These are phyloP conservation scores for Theristus sp. DNA, from an alignment of 2,888 invertebrate species.

Conservation along the genomic window DNA sequence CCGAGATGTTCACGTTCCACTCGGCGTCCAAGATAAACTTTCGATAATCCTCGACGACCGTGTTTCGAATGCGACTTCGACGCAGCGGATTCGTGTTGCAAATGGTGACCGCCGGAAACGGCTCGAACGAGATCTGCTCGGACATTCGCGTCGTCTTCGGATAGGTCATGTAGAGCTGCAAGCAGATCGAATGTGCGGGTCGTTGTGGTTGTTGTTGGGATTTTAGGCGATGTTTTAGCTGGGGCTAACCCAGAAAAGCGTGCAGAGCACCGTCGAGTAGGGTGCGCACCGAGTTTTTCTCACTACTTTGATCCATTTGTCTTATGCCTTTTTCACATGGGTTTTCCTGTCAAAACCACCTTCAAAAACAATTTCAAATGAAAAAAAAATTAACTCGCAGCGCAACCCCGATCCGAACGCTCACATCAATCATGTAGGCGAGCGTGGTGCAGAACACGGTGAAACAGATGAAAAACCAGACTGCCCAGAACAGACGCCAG, in stretches of 20 bases:
- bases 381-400: background rate
- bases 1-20: background rate
- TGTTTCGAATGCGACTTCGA: background rate
- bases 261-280: too few relatives aligned
- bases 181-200: background rate
- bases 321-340: too few relatives aligned
- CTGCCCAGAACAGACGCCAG: background rate
- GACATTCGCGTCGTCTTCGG: background rate
- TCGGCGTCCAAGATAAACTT: background rate
- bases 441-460: background rate
- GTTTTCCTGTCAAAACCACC: background rate
- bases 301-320: too few relatives aligned
- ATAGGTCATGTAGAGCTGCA: background rate
- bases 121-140: background rate
- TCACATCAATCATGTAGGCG: background rate
- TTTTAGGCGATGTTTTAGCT: too few relatives aligned
- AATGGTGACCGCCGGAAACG: conserved; percentile 1
- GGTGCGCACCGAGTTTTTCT: too few relatives aligned
- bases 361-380: background rate
- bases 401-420: too few relatives aligned
- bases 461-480: background rate
- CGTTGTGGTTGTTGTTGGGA: too few relatives aligned
- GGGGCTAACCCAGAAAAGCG: too few relatives aligned
- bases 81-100: conserved; percentile 4
- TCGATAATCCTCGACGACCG: background rate